phyloP scores from a whole-genome alignment of 2,888 invertebrate genomes.

The Eupeodes luniger region DNA sequence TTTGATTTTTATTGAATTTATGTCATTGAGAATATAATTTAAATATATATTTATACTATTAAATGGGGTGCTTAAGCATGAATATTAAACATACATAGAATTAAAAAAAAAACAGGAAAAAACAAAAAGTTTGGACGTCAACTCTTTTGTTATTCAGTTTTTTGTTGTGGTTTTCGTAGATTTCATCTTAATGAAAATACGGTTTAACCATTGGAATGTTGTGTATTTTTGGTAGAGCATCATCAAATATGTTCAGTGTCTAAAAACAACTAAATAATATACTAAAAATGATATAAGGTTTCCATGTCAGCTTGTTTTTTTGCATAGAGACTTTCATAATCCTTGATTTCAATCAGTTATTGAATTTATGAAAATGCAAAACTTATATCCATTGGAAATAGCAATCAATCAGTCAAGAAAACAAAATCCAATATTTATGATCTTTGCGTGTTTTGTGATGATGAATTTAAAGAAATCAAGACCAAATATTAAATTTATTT shows the following conservation, averaged over 20 bases:
- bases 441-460: background rate
- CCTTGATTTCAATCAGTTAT: background rate
- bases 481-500: background rate
- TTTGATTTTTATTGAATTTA: conserved; percentile 10
- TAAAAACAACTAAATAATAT: background rate
- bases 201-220: background rate
- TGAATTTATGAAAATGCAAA: no score
- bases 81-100: background rate
- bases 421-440: background rate
- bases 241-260: background rate
- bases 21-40: conserved; percentile 18
- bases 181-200: background rate
- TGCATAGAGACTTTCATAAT: background rate
- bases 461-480: background rate
- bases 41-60: background rate
- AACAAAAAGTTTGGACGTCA: conserved; percentile 31
- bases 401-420: background rate
- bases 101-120: background rate
- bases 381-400: background rate
- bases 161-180: background rate
- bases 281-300: background rate
- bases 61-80: background rate
- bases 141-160: conserved; percentile 42
- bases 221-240: background rate
- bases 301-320: conserved; percentile 25